Evolutionary conservation across 2,888 invertebrate genomes (phyloP).

Genomic region (Drosophila demipolita): DNA sequence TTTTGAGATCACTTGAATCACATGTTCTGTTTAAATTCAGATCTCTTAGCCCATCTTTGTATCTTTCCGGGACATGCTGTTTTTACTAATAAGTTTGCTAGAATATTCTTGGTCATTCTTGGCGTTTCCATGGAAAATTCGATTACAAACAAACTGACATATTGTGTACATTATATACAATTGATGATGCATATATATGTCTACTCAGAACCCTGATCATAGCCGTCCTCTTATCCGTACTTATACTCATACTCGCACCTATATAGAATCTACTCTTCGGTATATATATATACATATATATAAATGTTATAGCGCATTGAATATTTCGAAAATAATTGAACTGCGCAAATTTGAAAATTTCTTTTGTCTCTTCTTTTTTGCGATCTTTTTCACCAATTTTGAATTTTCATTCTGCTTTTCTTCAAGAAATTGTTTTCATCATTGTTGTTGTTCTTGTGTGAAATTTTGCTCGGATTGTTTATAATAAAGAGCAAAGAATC

Average conservation of each 20-base stretch:
- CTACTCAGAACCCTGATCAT: background rate
- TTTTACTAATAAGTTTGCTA: conserved; percentile 48
- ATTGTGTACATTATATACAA: background rate
- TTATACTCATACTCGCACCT: background rate
- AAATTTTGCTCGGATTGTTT: conserved; percentile 67
- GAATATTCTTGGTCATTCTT: conserved; percentile 39
- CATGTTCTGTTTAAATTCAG: conserved; percentile 24
- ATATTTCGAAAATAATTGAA: conserved; percentile 61
- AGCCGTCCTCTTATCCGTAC: background rate
- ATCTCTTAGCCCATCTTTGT: background rate
- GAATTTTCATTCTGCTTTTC: conserved; percentile 45
- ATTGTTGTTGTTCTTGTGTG: conserved; percentile 38
- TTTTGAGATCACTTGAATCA: conserved; percentile 28
- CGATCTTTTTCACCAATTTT: conserved; percentile 10
- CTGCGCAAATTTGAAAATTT: conserved; percentile 73
- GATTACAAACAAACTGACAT: conserved; percentile 29
- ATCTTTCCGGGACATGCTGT: conserved; percentile 28
- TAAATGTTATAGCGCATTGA: conserved; percentile 33
- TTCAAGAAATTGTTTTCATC: conserved; percentile 18
- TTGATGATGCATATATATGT: conserved; percentile 2
- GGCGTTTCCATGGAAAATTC: conserved; percentile 41
- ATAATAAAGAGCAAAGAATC: conserved; percentile 67
- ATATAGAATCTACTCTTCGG: conserved; percentile 23
- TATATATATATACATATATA: conserved; percentile 17
- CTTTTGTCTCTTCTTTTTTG: conserved; percentile 21